Percentiles rank a stretch among this genome's conserved stretches.
Evolutionary conservation across 2,888 invertebrate genomes (phyloP).

Genomic region (Lacanobia oleracea): DNA sequence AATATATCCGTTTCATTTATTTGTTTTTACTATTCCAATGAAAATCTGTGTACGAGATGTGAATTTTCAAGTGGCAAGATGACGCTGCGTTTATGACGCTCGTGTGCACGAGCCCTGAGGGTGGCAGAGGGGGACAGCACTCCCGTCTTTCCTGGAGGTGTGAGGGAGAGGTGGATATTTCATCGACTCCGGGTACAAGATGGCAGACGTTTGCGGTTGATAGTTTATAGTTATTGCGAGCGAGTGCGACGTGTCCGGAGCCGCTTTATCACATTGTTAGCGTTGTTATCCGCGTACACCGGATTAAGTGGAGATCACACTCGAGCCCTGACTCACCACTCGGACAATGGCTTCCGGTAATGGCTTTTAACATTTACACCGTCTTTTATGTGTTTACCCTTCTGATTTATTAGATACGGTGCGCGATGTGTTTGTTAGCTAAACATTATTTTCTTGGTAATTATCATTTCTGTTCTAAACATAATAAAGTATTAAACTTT

Average conservation of each 20-base stretch:
- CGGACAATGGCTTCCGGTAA: constrained; percentile 82
- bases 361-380: constrained; percentile 80
- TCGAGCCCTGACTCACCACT: constrained; percentile 72
- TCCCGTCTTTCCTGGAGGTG: constrained; percentile 69
- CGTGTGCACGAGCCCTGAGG: constrained; percentile 73
- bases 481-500: constrained; percentile 78
- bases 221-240: constrained; percentile 91
- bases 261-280: constrained; percentile 90
- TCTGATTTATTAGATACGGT: constrained; percentile 59
- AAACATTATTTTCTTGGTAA: constrained; percentile 59
- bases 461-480: constrained; percentile 68
- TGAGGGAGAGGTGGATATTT: constrained; percentile 85
- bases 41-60: constrained; percentile 67
- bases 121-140: constrained; percentile 77
- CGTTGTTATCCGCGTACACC: constrained; percentile 87
- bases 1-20: constrained; percentile 53
- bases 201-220: constrained; percentile 90
- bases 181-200: constrained; percentile 88
- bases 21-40: constrained; percentile 62
- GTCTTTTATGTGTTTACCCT: constrained; percentile 67
- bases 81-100: constrained; percentile 70
- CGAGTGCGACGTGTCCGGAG: constrained; percentile 86
- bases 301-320: constrained; percentile 87
- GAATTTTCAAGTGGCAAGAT: constrained; percentile 63
- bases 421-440: constrained; percentile 53